These are phyloP conservation scores for Theocolax elegans DNA, from an alignment of 1,140 invertebrate species.

Conservation along the genomic window DNA sequence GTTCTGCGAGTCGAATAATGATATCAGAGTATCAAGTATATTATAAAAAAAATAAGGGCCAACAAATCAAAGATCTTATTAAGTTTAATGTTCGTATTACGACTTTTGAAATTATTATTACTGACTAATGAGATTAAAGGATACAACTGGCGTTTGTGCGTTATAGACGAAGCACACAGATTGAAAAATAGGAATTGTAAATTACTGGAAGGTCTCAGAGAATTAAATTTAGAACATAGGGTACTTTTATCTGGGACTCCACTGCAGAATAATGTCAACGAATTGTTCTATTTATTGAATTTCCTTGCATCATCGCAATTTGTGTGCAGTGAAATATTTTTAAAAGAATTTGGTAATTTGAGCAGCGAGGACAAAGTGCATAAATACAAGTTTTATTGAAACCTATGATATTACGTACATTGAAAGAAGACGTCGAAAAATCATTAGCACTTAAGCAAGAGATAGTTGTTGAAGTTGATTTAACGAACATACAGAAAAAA, in stretches of 20 bases:
- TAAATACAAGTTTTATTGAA: constrained; percentile 96
- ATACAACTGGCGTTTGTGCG: constrained; percentile 95
- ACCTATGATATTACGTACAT: constrained; percentile 97
- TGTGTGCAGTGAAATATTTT: constrained; percentile 88
- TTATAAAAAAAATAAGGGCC: constrained; percentile 90
- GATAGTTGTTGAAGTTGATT: constrained; percentile 98
- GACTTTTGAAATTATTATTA: constrained; percentile 98
- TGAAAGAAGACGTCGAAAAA: constrained; percentile 99
- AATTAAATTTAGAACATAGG: constrained; percentile 94
- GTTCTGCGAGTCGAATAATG: constrained; percentile 93
- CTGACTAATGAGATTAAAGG: constrained; percentile 92
- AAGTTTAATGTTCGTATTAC: constrained; percentile 99
- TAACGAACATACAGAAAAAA: constrained; percentile 99
- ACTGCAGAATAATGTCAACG: constrained; percentile 98
- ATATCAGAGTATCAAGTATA: constrained; percentile 99
- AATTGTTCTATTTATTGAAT: constrained; percentile 97
- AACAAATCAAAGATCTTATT: constrained; percentile 88
- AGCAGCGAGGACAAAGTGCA: constrained; percentile 97
- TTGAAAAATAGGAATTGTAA: constrained; percentile 99
- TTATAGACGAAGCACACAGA: constrained; percentile 99
- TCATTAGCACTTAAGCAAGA: constrained; percentile 99
- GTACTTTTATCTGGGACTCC: constrained; percentile 98
- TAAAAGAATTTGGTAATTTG: constrained; percentile 96
- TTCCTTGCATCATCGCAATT: constrained; percentile 98
- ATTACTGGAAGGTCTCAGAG: constrained; percentile 93